Evolutionary conservation across 23 tunicate species (phyloP).

Genomic region (Trididemnum nubilum): DNA sequence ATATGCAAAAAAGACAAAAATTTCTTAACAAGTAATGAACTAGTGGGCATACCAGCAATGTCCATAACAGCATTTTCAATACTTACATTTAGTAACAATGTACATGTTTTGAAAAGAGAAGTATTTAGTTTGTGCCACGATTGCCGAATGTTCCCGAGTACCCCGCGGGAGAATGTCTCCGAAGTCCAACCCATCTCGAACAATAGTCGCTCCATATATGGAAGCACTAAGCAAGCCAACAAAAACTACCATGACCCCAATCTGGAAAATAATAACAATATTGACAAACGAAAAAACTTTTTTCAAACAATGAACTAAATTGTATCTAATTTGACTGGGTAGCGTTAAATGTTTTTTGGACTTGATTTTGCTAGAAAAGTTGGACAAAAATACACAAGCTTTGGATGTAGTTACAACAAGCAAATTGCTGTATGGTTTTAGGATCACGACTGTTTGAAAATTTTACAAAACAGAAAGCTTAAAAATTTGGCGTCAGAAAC

Average conservation of each 20-base stretch:
- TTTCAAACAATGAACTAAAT: not conserved
- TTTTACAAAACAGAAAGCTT: no score
- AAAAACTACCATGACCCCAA: conserved; percentile 58
- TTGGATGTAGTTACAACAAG: no score
- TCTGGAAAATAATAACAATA: conserved; percentile 24
- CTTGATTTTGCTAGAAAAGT: not conserved
- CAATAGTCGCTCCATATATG: conserved; percentile 64
- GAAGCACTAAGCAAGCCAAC: conserved; percentile 58
- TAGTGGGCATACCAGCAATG: no score
- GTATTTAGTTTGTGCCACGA: conserved; percentile 75
- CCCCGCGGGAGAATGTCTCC: conserved; percentile 88
- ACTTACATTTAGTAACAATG: conserved; percentile 81
- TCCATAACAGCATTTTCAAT: no score
- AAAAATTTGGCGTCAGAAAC: no score
- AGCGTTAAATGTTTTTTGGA: not conserved
- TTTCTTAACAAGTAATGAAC: no score
- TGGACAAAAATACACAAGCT: not conserved
- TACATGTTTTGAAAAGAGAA: conserved; percentile 89
- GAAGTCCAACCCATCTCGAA: conserved; percentile 82
- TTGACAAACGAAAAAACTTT: not conserved
- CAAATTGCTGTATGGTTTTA: no score
- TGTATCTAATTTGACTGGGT: not conserved
- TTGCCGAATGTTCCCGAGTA: conserved; percentile 77
- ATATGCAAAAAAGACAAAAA: no score
- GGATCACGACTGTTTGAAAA: no score